Conservation (phyloP, 2,888 invertebrate genomes). For the Leucoptera coffeella region DNA sequence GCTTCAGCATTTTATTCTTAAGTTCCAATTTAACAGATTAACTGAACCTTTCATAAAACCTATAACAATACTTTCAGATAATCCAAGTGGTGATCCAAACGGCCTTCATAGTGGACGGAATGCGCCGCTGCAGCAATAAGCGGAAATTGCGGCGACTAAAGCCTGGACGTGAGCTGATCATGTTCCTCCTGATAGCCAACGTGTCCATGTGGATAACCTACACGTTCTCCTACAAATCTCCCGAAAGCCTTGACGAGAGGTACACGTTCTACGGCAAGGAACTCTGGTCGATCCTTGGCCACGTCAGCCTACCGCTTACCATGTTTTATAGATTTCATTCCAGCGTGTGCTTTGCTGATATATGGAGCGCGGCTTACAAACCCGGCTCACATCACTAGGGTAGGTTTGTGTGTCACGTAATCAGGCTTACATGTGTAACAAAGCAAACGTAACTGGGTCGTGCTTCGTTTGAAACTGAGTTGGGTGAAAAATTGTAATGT, state of each 20-base stretch:
- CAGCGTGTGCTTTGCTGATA: conserved; percentile 71
- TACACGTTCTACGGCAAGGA: conserved; percentile 65
- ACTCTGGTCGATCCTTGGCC: conserved; percentile 67
- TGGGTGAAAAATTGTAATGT: no score
- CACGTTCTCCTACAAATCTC: conserved; percentile 58
- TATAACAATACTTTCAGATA: conserved; percentile 31
- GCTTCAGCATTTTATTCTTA: no score
- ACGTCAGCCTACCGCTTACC: conserved; percentile 65
- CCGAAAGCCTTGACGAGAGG: conserved; percentile 45
- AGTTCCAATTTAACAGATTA: no score
- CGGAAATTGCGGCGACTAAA: conserved; percentile 57
- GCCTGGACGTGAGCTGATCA: conserved; percentile 69
- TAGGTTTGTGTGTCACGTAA: no score
- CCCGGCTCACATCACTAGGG: conserved; percentile 38
- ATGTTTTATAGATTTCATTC: conserved; percentile 76
- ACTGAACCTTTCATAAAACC: no score
- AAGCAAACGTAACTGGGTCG: no score
- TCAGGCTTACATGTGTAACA: not conserved
- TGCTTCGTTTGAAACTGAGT: no score
- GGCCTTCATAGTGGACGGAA: conserved; percentile 64
- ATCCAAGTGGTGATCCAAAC: conserved; percentile 69
- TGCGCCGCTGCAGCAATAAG: conserved; percentile 67
- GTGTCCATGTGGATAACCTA: conserved; percentile 72
- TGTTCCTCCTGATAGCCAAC: conserved; percentile 70
- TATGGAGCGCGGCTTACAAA: conserved; percentile 71